phyloP scores from a whole-genome alignment of 1,140 invertebrate species.

The Mesaphorura yosii region DNA sequence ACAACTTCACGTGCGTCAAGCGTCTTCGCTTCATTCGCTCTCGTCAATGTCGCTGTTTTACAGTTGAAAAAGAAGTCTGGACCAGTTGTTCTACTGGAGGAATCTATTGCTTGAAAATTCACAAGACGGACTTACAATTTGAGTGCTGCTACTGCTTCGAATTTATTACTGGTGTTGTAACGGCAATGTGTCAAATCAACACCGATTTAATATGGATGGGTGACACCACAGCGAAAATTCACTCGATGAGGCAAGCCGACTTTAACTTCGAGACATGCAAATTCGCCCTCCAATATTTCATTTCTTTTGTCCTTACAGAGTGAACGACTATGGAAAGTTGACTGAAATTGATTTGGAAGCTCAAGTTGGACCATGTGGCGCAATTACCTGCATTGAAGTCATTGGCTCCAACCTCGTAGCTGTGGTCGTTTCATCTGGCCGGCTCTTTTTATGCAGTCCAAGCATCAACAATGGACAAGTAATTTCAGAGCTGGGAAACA shows the following conservation, averaged over 20 bases:
- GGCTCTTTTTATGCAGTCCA: constrained; percentile 20
- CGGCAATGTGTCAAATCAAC: constrained; percentile 48
- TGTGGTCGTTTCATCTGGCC: constrained; percentile 23
- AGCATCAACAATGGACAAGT: constrained; percentile 13
- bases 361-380: constrained; percentile 23
- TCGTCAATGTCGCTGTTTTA: constrained; percentile 8
- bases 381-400: constrained; percentile 22
- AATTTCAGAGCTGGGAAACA: constrained; percentile 19
- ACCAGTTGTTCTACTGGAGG: constrained; percentile 30
- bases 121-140: constrained; percentile 36
- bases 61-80: constrained; percentile 28
- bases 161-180: constrained; percentile 54
- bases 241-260: constrained; percentile 43
- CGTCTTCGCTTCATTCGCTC: background rate
- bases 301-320: constrained; percentile 4
- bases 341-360: constrained; percentile 24
- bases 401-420: constrained; percentile 13
- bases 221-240: constrained; percentile 64
- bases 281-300: background rate
- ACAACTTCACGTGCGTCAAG: background rate
- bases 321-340: constrained; percentile 21
- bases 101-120: constrained; percentile 36
- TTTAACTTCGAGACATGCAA: constrained; percentile 14
- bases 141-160: constrained; percentile 60
- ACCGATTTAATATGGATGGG: constrained; percentile 66